Evolutionary conservation across 2,797 vertebrate species (phyloP), one percentile per base, ranked within the genome.

Genomic region (Urosaurus nigricauda): DNA sequence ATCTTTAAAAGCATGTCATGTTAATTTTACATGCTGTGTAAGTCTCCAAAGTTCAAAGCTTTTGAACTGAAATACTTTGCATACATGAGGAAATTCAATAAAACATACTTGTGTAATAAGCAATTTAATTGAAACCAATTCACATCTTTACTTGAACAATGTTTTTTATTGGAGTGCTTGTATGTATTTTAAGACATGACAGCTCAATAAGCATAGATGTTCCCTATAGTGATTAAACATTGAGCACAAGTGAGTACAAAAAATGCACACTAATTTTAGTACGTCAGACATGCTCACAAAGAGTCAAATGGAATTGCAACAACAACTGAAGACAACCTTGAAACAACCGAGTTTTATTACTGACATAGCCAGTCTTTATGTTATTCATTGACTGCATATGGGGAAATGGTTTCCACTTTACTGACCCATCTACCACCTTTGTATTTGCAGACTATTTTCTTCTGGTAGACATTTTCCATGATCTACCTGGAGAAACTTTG

Each of bases 221-320:
- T 75, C 17, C 56, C 37, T 29, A n/a, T 4, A 71, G 16, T 19
- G 9, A n/a, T 84, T 85, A 29, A 65, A 82, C 37, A 5, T 47
- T 47, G 60, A n/a, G 37, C 7, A 26, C 6, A 32, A 17, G 14
- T 6, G 16, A 47, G 14, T 17, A 32, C 40, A 47, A 60, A 83
- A 68, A 83, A 56, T 12, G 26, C 60, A 43, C 37, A 83, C 40
- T 83, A 68, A 83, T 83, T 43, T 43, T 83, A 83, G 40, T 40
- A 47, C n/a, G 3, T 63, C 81, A 29, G 19, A 83, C 16, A 26
- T 29, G 58, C 6, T 19, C 21, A 37, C 63, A 68, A 16, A 40
- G 19, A 75, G 35, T 43, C 17, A 43, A 21, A 19, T 26, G 40
- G 19, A 75, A 75, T 40, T 43, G 37, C 37, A 75, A 51, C 47